Evolutionary conservation across 2,797 vertebrate species (phyloP), one percentile per base, ranked within the genome.

Genomic region (Centropyge bicolor): DNA sequence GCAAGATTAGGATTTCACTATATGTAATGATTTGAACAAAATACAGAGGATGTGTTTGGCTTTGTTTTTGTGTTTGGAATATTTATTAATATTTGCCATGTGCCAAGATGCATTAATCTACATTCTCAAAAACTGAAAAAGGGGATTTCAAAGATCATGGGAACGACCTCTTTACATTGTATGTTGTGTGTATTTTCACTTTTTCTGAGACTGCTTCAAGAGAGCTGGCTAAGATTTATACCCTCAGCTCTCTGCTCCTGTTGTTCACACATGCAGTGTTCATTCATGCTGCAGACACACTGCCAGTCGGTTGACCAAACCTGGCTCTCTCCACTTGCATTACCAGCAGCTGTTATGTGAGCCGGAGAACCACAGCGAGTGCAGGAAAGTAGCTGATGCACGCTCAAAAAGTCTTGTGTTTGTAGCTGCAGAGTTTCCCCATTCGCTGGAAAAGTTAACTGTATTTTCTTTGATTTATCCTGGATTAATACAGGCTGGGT

Each of bases 271-370:
- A 46, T 70, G 52, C 66, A 52, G 62, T 66, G 72, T 59, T 85
- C 84, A 78, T 80, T 80, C 84, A 86, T 76, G 76, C 80, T 73
- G 72, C 70, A 87, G 71, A 71, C 49, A 45, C 80, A 31, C 46
- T 48, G 59, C 76, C 22, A n/a, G 60, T 74, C 16, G 38, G 17
- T 45, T 54, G 65, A 84, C 45, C 77, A 66, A 80, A 60, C 66
- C 73, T 55, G 70, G 73, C 73, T 74, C 80, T 45, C 76, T 65
- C 61, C 74, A 43, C 64, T 70, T 48, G 20, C 70, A 63, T 80
- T 76, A 81, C 63, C 76, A 69, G 71, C 73, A 85, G 68, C 81
- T 85, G 68, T 65, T 85, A 73, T 45, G 48, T 71, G 36, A 79
- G 70, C 62, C 70, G 64, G 10, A 75, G 68, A 82, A 49, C 24